Conservation (phyloP, 37 sponge, comb jelly and placozoan genomes). For the Geodia barretti region DNA sequence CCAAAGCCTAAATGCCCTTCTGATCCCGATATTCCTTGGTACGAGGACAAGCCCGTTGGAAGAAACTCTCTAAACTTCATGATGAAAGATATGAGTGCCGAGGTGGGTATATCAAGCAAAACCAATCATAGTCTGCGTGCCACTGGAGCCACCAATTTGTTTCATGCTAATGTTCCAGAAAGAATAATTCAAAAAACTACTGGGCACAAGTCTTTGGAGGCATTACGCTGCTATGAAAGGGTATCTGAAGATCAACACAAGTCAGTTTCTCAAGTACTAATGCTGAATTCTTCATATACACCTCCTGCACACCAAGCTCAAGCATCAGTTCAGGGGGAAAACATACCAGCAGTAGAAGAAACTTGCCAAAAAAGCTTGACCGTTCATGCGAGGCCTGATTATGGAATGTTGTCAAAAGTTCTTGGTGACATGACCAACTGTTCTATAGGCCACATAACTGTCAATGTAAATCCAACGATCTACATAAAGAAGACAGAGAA, state of each 20-base stretch:
- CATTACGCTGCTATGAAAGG: constrained; percentile 21
- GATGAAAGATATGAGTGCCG: constrained; percentile 28
- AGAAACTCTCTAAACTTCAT: constrained; percentile 25
- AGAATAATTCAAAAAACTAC: constrained; percentile 29
- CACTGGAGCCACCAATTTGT: constrained; percentile 30
- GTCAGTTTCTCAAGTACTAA: too few relatives aligned
- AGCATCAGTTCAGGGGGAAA: too few relatives aligned
- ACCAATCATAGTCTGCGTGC: constrained; percentile 49
- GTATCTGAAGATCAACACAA: constrained; percentile 20
- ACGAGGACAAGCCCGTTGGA: constrained; percentile 8
- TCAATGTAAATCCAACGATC: constrained; percentile 15
- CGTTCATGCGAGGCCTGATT: too few relatives aligned
- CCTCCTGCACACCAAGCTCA: too few relatives aligned
- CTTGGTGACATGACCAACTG: constrained; percentile 17
- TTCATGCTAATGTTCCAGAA: constrained; percentile 24
- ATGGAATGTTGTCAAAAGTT: background rate
- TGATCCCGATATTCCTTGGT: constrained; percentile 13
- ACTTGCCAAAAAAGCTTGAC: too few relatives aligned
- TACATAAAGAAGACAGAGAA: too few relatives aligned
- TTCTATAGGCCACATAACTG: constrained; percentile 1
- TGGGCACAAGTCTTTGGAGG: constrained; percentile 29
- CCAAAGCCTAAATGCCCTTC: too few relatives aligned
- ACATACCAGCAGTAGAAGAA: too few relatives aligned
- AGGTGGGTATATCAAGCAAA: constrained; percentile 31
- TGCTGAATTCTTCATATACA: too few relatives aligned